Evolutionary conservation across 2,888 invertebrate genomes (phyloP), one percentile per base, ranked within the genome.

Genomic region (Charanyca ferruginea): DNA sequence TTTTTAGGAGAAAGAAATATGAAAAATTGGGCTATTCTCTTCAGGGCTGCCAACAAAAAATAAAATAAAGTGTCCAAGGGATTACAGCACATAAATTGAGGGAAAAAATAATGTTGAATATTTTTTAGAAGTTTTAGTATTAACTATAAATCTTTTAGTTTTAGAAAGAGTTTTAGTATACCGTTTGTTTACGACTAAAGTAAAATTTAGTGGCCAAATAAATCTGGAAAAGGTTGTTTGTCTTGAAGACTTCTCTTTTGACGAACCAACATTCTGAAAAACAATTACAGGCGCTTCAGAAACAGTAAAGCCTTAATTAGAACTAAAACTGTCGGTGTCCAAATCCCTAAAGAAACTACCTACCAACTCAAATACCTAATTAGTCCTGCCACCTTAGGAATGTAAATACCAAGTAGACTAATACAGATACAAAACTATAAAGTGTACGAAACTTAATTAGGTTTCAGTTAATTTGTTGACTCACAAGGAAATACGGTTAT

Each of bases 301-400:
- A 54, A 64, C 52, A 35, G 23, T 52, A 44, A 75, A 45, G 47
- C 53, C 65, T 44, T 58, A 70, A 64, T 74, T 70, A 38, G 44
- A 18, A 16, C 64, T 48, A 9, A 63, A 55, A 49, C 22, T 42
- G 52, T 51, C 38, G 5, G 32, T 67, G 44, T 35, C 48, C 41
- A 16, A 52, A 48, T 20, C 18, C 18, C 8, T 20, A 55, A 72
- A 61, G 54, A 51, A 58, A 62, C 58, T 44, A n/a, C 18, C 18
- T 44, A 18, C 22, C n/a, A 41, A 72, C 58, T 66, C 72, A 71
- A 74, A 58, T 65, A 74, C n/a, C 22, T 55, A 77, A 66, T 77
- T 64, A 68, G 61, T 61, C 22, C 32, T 18, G 54, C 23, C n/a
- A 23, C 16, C 44, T 55, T 32, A 22, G 28, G 28, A 77, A 71